Evolutionary conservation across 2,113 vertebrate species (phyloP).

Genomic region (Zootoca vivipara): DNA sequence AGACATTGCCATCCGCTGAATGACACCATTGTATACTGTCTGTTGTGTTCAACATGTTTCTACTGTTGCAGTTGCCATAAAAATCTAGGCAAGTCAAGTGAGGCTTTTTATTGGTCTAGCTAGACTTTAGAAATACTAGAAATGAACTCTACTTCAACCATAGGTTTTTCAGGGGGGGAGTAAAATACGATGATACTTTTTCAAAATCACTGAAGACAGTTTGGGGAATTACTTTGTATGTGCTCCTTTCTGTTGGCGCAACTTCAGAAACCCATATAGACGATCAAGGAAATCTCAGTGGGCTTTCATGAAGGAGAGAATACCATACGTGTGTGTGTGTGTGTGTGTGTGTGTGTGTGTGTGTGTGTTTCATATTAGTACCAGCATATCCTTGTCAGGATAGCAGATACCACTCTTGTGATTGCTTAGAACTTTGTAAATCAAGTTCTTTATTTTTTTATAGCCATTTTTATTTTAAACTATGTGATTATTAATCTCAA

Average conservation of each 20-base stretch:
- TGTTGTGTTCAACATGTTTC: not conserved
- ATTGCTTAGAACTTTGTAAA: conserved; percentile 35
- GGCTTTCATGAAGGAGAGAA: conserved; percentile 39
- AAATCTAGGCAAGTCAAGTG: not conserved
- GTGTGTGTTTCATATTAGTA: conserved; percentile 34
- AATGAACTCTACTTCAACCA: not conserved
- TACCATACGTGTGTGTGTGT: too few relatives aligned
- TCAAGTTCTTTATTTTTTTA: conserved; percentile 8
- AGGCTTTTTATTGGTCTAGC: not conserved
- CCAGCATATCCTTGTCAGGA: conserved; percentile 33
- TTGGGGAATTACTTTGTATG: conserved; percentile 21
- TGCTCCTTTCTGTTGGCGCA: conserved; percentile 42
- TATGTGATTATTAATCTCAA: conserved; percentile 64
- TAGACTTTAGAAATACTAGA: not conserved
- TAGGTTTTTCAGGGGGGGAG: conserved; percentile 10
- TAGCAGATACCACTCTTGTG: conserved; percentile 37
- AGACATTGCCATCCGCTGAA: too few relatives aligned
- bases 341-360: too few relatives aligned
- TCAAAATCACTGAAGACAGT: conserved; percentile 25
- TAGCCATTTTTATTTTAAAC: not conserved
- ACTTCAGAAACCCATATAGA: not conserved
- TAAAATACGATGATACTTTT: not conserved
- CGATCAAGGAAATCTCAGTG: conserved; percentile 40
- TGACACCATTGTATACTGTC: too few relatives aligned
- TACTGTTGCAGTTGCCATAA: not conserved